phyloP scores from a whole-genome alignment of 2,888 invertebrate genomes.

The Cryptocephalus primarius region DNA sequence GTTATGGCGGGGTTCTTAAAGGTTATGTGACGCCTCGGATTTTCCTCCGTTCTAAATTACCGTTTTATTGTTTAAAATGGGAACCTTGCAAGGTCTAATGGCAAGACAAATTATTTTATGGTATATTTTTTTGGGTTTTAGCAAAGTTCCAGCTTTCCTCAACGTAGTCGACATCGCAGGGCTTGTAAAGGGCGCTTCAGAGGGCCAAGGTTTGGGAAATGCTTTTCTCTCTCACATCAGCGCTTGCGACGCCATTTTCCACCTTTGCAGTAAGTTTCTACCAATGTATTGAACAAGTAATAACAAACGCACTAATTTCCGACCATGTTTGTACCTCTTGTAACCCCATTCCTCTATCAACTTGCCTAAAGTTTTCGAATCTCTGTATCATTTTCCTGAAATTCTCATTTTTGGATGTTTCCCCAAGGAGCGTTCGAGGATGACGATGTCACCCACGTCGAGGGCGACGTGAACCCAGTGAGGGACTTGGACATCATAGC shows the following conservation, averaged over 20 bases:
- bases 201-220: constrained; percentile 97
- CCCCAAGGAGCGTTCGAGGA: constrained; percentile 87
- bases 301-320: no score
- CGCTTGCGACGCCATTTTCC: constrained; percentile 97
- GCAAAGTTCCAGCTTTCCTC: constrained; percentile 95
- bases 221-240: constrained; percentile 97
- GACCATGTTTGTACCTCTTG: no score
- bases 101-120: no score
- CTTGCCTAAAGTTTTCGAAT: no score
- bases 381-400: no score
- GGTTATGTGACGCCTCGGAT: no score
- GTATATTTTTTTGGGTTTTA: constrained; percentile 44
- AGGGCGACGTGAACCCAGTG: constrained; percentile 96
- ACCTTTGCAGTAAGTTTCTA: constrained; percentile 77
- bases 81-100: no score
- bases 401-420: not conserved
- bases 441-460: constrained; percentile 94
- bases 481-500: constrained; percentile 93
- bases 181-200: constrained; percentile 93
- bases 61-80: no score
- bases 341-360: no score
- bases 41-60: no score
- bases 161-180: constrained; percentile 99
- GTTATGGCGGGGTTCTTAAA: no score
- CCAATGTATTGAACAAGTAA: no score